Base-by-base conservation (phyloP, 2,797 vertebrate species). In the Sciaenops ocellatus region DNA sequence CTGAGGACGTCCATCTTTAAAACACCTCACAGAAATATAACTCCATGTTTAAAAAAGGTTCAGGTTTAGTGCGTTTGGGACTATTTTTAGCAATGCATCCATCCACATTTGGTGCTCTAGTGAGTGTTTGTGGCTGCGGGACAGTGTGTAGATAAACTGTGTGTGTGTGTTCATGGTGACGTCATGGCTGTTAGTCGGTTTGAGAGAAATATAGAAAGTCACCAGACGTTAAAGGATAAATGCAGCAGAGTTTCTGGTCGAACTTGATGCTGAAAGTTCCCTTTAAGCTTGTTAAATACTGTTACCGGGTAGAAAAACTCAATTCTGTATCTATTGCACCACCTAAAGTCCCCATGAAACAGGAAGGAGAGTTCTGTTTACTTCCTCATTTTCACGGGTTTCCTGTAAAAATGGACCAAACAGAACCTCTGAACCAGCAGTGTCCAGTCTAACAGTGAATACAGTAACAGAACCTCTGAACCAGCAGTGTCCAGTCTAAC, bases 241-340 rank as follows among this genome's bases (percentile, higher is more conserved):
- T 51, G 16, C 50, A 17, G 26, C 67, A 56, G 9, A 68, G 26
- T 22, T 60, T 54, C 38, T 57, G 50, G 22, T 44, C 13, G 8
- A 18, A 2, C 18, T 11, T 6, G 46, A 20, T 34, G 46, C 18
- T 22, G 13, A 47, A 24, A 0, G 16, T 6, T 9, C 26, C 26
- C 26, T 22, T 69, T 59, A 13, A 56, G 20, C 26, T 16, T 34
- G 38, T 75, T 56, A 20, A 4, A 30, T 47, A 34, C 46, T 20
- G 38, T 18, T 56, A 52, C 18, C 59, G 46, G 50, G 55, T 6
- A 9, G 41, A 54, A 30, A 0, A 55, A 54, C 20, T 47, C 2
- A 42, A 1, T 15, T 26, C 62, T 60, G 26, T 34, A 10, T 55
- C 50, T 59, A 4, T 24, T 62, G 50, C 76, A 47, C 68, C 77